Evolutionary conservation across 2,888 invertebrate species (phyloP).

Genomic region (Drosophila fungiperda): DNA sequence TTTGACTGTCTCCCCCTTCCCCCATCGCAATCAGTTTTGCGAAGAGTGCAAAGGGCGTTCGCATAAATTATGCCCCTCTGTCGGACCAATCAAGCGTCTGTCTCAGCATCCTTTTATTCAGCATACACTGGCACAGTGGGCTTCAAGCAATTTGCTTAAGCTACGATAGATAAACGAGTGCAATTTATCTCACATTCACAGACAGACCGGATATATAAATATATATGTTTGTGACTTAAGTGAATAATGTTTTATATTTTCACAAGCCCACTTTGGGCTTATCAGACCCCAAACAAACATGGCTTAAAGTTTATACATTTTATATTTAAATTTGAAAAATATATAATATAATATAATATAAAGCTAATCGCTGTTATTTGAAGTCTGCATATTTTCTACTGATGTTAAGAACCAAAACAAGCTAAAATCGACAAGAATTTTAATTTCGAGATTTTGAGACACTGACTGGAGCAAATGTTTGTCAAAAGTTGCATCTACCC

Average conservation of each 20-base stretch:
- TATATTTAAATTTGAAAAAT: background rate
- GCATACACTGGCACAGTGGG: constrained; percentile 37
- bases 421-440: background rate
- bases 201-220: constrained; percentile 40
- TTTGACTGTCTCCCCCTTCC: background rate
- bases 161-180: background rate
- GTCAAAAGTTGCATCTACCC: background rate
- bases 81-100: constrained; percentile 7
- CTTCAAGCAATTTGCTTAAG: constrained; percentile 26
- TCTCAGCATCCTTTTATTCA: constrained; percentile 42
- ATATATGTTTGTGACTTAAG: constrained; percentile 8
- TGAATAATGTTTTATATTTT: constrained; percentile 12
- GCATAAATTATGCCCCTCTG: constrained; percentile 40
- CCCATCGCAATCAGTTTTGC: constrained; percentile 1
- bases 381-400: background rate
- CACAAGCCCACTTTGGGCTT: constrained; percentile 31
- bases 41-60: constrained; percentile 33
- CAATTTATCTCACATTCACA: constrained; percentile 32
- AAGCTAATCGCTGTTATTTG: background rate
- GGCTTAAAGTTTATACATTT: background rate
- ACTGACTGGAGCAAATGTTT: background rate
- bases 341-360: background rate
- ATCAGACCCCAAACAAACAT: constrained; percentile 25
- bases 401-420: background rate
- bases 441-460: background rate